Evolutionary conservation across 1,140 invertebrate species (phyloP).

Genomic region (Aphaenogaster ashmeadi): DNA sequence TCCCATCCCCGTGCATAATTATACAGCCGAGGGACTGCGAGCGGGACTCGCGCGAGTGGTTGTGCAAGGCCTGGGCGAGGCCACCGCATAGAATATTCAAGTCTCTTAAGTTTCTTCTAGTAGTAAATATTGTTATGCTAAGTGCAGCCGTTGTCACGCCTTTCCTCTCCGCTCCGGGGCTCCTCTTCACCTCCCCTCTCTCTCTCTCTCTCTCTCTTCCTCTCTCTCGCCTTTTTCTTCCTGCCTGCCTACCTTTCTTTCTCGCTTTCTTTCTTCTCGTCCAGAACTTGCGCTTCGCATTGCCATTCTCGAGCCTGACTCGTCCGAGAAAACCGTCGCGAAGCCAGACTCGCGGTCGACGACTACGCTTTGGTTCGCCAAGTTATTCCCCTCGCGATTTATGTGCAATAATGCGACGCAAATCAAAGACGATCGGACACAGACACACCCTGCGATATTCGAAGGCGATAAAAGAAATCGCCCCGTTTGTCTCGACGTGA

Average conservation of each 20-base stretch:
- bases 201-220: neutral
- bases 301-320: slow-evolving; percentile 1
- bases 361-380: slow-evolving; percentile 17
- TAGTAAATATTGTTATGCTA: slow-evolving; percentile 81
- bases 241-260: slow-evolving; percentile 23
- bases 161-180: slow-evolving; percentile 58
- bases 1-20: slow-evolving; percentile 73
- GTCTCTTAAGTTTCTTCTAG: slow-evolving; percentile 77
- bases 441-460: slow-evolving; percentile 14
- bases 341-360: slow-evolving; percentile 12
- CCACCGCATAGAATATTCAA: slow-evolving; percentile 76
- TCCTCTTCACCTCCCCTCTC: neutral
- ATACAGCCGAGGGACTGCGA: slow-evolving; percentile 60
- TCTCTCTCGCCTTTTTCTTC: neutral
- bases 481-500: neutral
- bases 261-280: slow-evolving; percentile 25
- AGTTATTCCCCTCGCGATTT: slow-evolving; percentile 53
- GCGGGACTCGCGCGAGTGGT: slow-evolving; percentile 34
- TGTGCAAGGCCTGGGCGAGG: slow-evolving; percentile 73
- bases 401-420: slow-evolving; percentile 35
- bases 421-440: slow-evolving; percentile 33
- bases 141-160: slow-evolving; percentile 78
- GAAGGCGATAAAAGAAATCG: neutral
- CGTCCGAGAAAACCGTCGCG: slow-evolving; percentile 43
- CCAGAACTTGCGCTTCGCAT: slow-evolving; percentile 40